Percentiles rank a stretch among this genome's conserved stretches.
These are phyloP conservation scores for Cantharis rufa DNA, from an alignment of 2,888 invertebrate genomes.

Conservation along the genomic window DNA sequence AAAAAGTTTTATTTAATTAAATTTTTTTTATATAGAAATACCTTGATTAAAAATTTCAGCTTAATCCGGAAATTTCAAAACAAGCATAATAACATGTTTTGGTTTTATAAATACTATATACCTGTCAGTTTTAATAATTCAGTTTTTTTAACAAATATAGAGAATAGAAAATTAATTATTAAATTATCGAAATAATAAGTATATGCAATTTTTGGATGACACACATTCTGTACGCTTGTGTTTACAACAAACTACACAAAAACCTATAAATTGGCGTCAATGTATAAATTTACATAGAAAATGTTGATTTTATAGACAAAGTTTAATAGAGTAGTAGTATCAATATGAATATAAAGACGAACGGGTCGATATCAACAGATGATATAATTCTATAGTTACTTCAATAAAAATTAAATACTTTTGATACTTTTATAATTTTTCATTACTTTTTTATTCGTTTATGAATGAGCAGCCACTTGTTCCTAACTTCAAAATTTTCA, in stretches of 20 bases:
- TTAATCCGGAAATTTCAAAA: no score
- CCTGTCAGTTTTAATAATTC: no score
- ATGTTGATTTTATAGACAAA: slow-evolving; percentile 6
- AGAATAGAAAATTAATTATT: neutral
- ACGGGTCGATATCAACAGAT: neutral
- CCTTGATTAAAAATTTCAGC: no score
- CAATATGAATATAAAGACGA: neutral
- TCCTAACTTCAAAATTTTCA: no score
- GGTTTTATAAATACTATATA: no score
- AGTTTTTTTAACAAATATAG: no score
- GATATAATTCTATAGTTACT: neutral
- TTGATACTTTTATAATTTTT: neutral
- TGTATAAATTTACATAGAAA: slow-evolving; percentile 9
- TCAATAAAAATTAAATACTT: neutral
- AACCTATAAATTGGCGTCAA: slow-evolving; percentile 9
- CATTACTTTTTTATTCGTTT: no score
- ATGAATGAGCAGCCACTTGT: no score
- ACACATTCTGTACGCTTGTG: neutral
- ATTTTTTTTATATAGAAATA: no score
- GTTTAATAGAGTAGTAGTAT: slow-evolving; percentile 8
- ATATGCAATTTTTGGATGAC: neutral
- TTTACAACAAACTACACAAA: neutral
- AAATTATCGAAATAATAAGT: neutral
- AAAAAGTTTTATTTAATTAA: no score
- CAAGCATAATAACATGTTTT: no score